A percentile compares a stretch with the other conserved stretches of the same genome.
Conservation (phyloP, 2,888 invertebrate species). For the Eurytoma adleriae region DNA sequence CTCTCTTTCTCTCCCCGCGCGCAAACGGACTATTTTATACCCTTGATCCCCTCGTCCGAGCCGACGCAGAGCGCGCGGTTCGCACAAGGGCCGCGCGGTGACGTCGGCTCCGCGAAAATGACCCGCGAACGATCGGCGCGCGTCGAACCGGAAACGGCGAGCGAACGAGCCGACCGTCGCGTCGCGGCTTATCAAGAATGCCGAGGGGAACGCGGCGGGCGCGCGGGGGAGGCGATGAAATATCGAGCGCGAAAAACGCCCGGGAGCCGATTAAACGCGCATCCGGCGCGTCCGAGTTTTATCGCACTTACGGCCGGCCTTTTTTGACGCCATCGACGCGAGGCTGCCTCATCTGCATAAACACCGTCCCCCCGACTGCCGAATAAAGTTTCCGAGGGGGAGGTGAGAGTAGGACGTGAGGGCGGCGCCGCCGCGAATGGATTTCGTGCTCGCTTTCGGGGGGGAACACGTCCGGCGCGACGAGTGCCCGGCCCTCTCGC, state of each 20-base stretch:
- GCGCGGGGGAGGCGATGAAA: background rate
- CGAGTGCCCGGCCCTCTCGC: background rate
- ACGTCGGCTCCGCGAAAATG: too few relatives aligned
- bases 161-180: background rate
- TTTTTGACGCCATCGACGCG: conserved; percentile 19
- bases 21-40: conserved; percentile 37
- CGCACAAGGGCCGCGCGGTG: background rate
- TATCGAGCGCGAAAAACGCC: background rate
- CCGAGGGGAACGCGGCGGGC: background rate
- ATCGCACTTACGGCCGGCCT: conserved; percentile 10
- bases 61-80: background rate
- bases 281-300: conserved; percentile 36
- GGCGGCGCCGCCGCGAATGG: conserved; percentile 7
- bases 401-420: background rate
- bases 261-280: conserved; percentile 41
- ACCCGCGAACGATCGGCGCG: too few relatives aligned
- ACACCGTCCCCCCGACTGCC: conserved; percentile 31
- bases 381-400: conserved; percentile 49
- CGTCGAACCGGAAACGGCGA: background rate
- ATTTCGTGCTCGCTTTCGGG: conserved; percentile 3
- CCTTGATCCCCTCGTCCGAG: background rate
- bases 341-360: conserved; percentile 49
- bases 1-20: background rate
- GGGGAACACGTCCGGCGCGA: background rate
- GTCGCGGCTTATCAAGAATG: conserved; percentile 10